Percentiles rank a stretch among this genome's conserved stretches.
Evolutionary conservation across 2,888 invertebrate species (phyloP).

Genomic region (Saturnia pavonia): DNA sequence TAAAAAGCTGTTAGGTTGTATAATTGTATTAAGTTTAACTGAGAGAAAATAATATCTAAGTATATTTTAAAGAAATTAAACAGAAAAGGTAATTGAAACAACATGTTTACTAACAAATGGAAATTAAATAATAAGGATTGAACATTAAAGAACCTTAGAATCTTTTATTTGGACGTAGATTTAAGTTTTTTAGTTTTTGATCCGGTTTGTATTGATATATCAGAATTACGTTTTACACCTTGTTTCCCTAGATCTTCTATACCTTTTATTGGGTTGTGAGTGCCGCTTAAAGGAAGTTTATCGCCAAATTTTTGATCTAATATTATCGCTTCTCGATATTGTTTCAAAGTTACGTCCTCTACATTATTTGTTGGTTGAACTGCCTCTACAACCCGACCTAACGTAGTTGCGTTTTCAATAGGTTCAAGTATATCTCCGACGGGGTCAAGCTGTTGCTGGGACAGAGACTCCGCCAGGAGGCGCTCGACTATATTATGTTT

Average conservation of each 20-base stretch:
- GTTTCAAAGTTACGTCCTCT: slow-evolving; percentile 47
- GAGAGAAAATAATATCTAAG: too few species aligned
- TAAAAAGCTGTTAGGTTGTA: too few species aligned
- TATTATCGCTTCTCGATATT: slow-evolving; percentile 52
- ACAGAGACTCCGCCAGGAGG: slow-evolving; percentile 50
- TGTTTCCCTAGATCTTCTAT: slow-evolving; percentile 40
- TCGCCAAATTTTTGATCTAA: slow-evolving; percentile 37
- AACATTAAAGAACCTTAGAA: not conserved
- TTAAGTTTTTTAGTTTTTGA: slow-evolving; percentile 42
- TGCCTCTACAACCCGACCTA: slow-evolving; percentile 43
- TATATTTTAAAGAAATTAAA: too few species aligned
- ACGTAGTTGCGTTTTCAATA: slow-evolving; percentile 45
- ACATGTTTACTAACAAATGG: not conserved
- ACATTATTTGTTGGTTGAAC: slow-evolving; percentile 21
- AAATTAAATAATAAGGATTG: not conserved
- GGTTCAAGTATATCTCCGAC: slow-evolving; percentile 52
- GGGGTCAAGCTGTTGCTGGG: slow-evolving; percentile 50
- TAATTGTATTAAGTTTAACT: too few species aligned
- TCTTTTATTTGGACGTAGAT: not conserved
- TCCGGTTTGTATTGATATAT: slow-evolving; percentile 35
- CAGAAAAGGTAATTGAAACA: not conserved
- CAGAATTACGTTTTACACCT: slow-evolving; percentile 20
- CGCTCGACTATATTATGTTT: slow-evolving; percentile 46
- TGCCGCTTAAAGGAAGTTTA: slow-evolving; percentile 45
- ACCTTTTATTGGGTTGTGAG: slow-evolving; percentile 46